phyloP scores from a whole-genome alignment of 2,113 vertebrate genomes.

The Bungarus multicinctus region DNA sequence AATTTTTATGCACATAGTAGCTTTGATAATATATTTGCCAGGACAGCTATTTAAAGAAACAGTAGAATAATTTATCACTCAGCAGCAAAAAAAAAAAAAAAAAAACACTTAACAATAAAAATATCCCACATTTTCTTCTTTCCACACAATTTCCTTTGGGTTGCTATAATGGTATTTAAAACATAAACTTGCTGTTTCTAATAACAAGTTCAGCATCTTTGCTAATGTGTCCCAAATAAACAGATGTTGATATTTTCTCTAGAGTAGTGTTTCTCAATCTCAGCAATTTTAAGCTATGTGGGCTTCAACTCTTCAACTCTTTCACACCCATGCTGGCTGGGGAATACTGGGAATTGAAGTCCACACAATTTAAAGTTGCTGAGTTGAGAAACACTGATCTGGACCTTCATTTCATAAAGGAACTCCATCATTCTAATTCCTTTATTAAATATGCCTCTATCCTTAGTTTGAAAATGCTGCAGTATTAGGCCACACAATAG shows the following conservation, averaged over 20 bases:
- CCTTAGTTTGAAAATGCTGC: slow-evolving; percentile 37
- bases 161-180: neutral
- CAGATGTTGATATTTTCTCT: slow-evolving; percentile 6
- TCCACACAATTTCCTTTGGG: slow-evolving; percentile 5
- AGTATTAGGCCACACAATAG: slow-evolving; percentile 60
- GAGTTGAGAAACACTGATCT: neutral
- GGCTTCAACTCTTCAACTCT: neutral
- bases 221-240: slow-evolving; percentile 33
- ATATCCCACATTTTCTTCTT: neutral
- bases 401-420: slow-evolving; percentile 25
- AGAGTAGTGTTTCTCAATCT: neutral
- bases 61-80: neutral
- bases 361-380: neutral
- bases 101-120: neutral
- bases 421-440: neutral
- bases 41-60: neutral
- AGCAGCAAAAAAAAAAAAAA: neutral
- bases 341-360: neutral
- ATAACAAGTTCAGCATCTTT: slow-evolving; percentile 16
- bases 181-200: slow-evolving; percentile 1
- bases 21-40: neutral
- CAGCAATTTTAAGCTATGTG: neutral
- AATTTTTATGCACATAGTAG: neutral
- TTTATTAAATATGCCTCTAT: slow-evolving; percentile 30
- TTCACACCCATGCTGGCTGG: neutral